Base-by-base conservation (phyloP, 2,797 vertebrate genomes). In the Miichthys miiuy region DNA sequence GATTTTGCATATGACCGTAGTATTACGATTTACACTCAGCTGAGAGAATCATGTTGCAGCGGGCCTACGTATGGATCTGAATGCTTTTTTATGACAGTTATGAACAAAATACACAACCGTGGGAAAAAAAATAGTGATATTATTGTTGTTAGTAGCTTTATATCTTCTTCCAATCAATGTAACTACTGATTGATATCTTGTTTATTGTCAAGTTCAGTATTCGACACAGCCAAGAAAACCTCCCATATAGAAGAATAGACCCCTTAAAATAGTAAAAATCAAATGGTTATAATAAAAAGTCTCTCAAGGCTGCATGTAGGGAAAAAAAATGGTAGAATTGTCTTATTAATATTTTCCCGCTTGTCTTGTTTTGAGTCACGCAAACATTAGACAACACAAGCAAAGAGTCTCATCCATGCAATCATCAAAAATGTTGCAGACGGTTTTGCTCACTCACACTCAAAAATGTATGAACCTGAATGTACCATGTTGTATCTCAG, bases 181-280 rank as follows among this genome's bases (percentile, higher is more conserved):
- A 90, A 93, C 89, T 92, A 93, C 88, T 91, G 88, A 92, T 86
- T 83, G 68, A 91, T 83, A 72, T 86, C 72, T 77, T 88, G 46
- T 80, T 78, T 87, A 78, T 82, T 79, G 66, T 87, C 81, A 68
- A 64, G 79, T 85, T 86, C 81, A 89, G 81, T 91, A 88, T 87
- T 85, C 57, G 23, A 83, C 54, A 73, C 50, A 79, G 77, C 79
- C 71, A 68, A 77, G 54, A 73, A 61, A 80, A 60, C 63, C 51
- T 68, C 71, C 57, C 46, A 23, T 20, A 79, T 13, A 52, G 61
- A 8, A 61, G 42, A 64, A 56, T 71, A 21, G 67, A 14, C 57
- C 65, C 34, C 74, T 52, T 6, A 62, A 63, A 27, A 52, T 66
- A 72, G 71, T 78, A 69, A 82, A 75, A 79, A 73, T 80, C 50